Evolutionary conservation across 92 coral and sea anemone genomes (phyloP).

Genomic region (Plumapathes pennacea): DNA sequence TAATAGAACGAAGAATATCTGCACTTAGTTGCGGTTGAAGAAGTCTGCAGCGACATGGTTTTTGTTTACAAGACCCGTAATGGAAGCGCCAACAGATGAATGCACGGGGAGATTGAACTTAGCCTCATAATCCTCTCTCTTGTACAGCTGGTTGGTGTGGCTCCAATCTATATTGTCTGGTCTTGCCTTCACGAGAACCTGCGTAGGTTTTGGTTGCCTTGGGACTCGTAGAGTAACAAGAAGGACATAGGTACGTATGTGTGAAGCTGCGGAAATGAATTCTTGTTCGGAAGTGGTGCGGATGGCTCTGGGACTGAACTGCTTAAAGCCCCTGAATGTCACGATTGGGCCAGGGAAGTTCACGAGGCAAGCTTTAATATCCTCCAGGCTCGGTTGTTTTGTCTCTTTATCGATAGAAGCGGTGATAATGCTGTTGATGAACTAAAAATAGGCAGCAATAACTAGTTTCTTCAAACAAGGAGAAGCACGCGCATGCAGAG

Average conservation of each 20-base stretch:
- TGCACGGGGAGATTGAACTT: slow-evolving; percentile 7
- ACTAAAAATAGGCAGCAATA: too few species aligned
- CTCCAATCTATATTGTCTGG: slow-evolving; percentile 22
- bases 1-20: too few species aligned
- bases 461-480: too few species aligned
- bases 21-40: background rate
- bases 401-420: slow-evolving; percentile 25
- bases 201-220: slow-evolving; percentile 25
- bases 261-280: slow-evolving; percentile 2
- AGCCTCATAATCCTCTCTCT: slow-evolving; percentile 23
- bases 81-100: slow-evolving; percentile 17
- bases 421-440: slow-evolving; percentile 14
- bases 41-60: slow-evolving; percentile 19
- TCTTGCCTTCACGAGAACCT: slow-evolving; percentile 4
- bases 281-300: slow-evolving; percentile 17
- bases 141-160: slow-evolving; percentile 8
- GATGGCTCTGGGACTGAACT: slow-evolving; percentile 3
- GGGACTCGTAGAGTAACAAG: slow-evolving; percentile 12
- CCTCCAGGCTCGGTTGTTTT: slow-evolving; percentile 23
- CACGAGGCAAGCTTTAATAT: slow-evolving; percentile 13
- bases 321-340: slow-evolving; percentile 23
- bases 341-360: slow-evolving; percentile 39
- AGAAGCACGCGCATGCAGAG: too few species aligned
- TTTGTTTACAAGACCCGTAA: slow-evolving; percentile 1
- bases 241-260: slow-evolving; percentile 5